Conservation (phyloP, 2,113 vertebrate species). For the Redunca redunca region DNA sequence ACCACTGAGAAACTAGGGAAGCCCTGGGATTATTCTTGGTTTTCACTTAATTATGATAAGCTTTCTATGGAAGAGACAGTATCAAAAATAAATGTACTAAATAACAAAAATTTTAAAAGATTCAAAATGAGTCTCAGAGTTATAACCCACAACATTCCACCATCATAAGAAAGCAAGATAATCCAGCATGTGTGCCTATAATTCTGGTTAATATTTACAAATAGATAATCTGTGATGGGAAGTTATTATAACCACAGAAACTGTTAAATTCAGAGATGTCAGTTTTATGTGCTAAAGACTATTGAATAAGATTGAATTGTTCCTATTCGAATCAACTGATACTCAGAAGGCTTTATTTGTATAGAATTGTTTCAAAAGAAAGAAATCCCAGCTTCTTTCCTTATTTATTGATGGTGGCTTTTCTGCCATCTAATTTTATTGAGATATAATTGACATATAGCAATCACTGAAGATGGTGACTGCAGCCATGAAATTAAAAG, state of each 20-base stretch:
- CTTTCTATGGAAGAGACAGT: not conserved
- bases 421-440: not conserved
- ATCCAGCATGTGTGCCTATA: not conserved
- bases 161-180: not conserved
- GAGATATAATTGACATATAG: not conserved
- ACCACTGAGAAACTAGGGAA: not conserved
- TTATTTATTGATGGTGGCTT: not conserved
- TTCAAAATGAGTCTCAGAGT: not conserved
- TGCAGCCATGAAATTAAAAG: too few species aligned
- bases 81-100: not conserved
- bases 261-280: not conserved
- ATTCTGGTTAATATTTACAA: not conserved
- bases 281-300: not conserved
- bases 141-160: not conserved
- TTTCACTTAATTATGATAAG: not conserved
- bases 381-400: not conserved
- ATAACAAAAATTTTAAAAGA: not conserved
- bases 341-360: not conserved
- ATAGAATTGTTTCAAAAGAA: not conserved
- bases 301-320: not conserved
- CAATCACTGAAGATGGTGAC: too few species aligned
- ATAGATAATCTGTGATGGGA: not conserved
- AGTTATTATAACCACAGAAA: not conserved
- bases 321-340: not conserved
- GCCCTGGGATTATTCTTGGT: not conserved